Conservation (phyloP, 2,797 vertebrate species). For the Thaleichthys pacificus region DNA sequence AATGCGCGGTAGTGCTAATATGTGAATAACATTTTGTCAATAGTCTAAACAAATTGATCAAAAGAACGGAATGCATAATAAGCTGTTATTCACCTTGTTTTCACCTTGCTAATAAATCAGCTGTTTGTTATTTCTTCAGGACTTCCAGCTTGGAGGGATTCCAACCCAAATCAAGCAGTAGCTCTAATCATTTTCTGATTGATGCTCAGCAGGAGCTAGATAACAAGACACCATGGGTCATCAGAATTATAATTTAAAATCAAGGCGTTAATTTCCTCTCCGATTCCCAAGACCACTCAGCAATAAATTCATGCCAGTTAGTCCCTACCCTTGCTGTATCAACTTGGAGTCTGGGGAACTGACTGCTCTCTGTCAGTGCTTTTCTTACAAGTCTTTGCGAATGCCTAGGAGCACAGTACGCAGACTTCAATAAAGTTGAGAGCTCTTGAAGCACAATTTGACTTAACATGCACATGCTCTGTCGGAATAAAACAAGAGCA, state of each 20-base stretch:
- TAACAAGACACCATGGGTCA: not conserved
- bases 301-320: too few relatives aligned
- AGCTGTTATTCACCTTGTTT: too few relatives aligned
- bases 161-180: too few relatives aligned
- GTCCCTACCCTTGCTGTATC: too few relatives aligned
- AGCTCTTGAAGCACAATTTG: conserved; percentile 44
- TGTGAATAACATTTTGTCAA: too few relatives aligned
- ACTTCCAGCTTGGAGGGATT: too few relatives aligned
- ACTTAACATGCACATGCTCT: conserved; percentile 49
- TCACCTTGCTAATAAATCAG: too few relatives aligned
- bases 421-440: conserved; percentile 34
- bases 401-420: conserved; percentile 26
- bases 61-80: too few relatives aligned
- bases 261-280: not conserved
- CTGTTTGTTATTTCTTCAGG: too few relatives aligned
- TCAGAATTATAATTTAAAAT: not conserved
- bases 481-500: conserved; percentile 52
- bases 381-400: conserved; percentile 37
- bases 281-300: too few relatives aligned
- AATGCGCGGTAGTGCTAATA: too few relatives aligned
- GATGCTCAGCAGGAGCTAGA: not conserved
- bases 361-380: not conserved
- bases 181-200: not conserved
- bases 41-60: too few relatives aligned
- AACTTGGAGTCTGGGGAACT: not conserved